phyloP scores from a whole-genome alignment of 1,140 invertebrate species.

The Micrasema minimum region DNA sequence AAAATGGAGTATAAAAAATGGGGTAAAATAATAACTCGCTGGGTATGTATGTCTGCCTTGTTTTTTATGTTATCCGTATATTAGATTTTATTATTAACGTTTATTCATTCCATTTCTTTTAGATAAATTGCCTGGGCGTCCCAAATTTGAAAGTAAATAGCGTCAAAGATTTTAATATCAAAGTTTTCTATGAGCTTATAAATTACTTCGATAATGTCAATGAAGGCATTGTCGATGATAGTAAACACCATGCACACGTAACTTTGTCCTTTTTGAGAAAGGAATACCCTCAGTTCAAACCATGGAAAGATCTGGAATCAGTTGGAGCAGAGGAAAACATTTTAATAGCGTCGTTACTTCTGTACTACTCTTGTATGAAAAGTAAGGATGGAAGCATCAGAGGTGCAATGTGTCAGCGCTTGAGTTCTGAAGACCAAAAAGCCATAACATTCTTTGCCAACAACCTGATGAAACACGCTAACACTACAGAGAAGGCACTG shows the following conservation, averaged over 20 bases:
- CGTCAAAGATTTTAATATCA: conserved; percentile 17
- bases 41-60: conserved; percentile 2
- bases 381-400: conserved; percentile 36
- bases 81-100: not conserved
- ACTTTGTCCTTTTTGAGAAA: conserved; percentile 38
- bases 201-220: conserved; percentile 31
- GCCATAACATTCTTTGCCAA: conserved; percentile 46
- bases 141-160: conserved; percentile 27
- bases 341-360: conserved; percentile 32
- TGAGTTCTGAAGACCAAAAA: conserved; percentile 40
- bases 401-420: conserved; percentile 41
- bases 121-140: conserved; percentile 38
- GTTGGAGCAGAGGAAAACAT: conserved; percentile 27
- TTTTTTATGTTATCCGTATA: not conserved
- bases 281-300: conserved; percentile 44
- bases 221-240: not conserved
- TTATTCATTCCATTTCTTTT: conserved; percentile 13
- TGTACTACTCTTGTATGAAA: conserved; percentile 46
- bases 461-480: conserved; percentile 40
- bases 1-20: conserved; percentile 19
- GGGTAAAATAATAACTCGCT: conserved; percentile 26
- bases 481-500: conserved; percentile 35
- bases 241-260: not conserved
- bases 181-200: conserved; percentile 24
- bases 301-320: not conserved